Base-by-base conservation (phyloP, 1,140 invertebrate genomes). In the Heliothis subflexa region DNA sequence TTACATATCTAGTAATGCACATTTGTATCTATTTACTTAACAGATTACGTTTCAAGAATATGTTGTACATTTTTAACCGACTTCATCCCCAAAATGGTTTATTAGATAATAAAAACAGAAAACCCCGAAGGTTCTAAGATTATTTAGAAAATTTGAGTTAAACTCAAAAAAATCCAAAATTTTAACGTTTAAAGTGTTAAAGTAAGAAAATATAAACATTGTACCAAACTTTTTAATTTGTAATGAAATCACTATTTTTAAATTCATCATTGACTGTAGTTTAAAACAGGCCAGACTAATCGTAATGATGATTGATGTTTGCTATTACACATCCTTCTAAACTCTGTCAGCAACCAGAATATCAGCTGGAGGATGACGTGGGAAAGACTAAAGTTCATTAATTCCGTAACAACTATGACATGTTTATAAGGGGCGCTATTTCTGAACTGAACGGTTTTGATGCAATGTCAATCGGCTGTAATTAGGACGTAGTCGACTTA, bases 401-500 rank as follows among this genome's bases (percentile, higher is more conserved):
- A 52, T n/a, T 52, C 50, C 50, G 21, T 28, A 13, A 49, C 47
- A 28, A n/a, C 11, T 81, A 64, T 79, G 85, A 86, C 83, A 84
- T 88, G 84, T 89, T 85, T 86, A 86, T 80, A 73, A 79, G 61
- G 79, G 78, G 78, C 74, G 81, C 74, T 88, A 85, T 88, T 88
- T 84, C 81, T 81, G 85, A 82, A 40, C 84, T 73, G 25, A 54
- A 49, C 76, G 80, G 83, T 75, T 84, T 40, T 85, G 83, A 84
- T 82, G 81, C 79, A 85, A 86, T 89, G 84, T 87, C 88, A 87
- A 88, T 87, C 81, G 62, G 80, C 83, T 76, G 82, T 75, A 81
- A 80, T 78, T 73, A 62, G 78, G 78, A 83, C 81, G 78, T 81
- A 80, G 54, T 84, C 81, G 70, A 81, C 71, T 84, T 82, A 81